Evolutionary conservation across 2,113 vertebrate species (phyloP), one percentile per base, ranked within the genome.

Genomic region (Phylloscopus trochilus): DNA sequence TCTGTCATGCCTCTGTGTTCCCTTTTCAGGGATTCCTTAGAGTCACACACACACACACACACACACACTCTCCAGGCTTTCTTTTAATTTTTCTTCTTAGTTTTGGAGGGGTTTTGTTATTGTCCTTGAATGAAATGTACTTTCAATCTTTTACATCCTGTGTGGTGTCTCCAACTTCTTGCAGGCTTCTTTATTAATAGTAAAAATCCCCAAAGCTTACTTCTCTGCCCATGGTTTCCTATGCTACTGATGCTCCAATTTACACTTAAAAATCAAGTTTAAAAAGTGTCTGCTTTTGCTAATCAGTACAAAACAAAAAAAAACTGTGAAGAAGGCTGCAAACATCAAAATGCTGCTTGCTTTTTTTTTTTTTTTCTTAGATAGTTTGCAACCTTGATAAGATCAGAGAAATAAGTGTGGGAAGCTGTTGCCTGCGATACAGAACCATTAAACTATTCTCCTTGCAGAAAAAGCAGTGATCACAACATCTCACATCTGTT

Each of bases 401-500:
- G 66, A 95, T 92, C 87, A 94, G 26, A 89, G 69, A 90, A 95
- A 60, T 33, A 93, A 87, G 76, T 0, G 13, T 95, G 92, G 91
- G 84, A 95, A 90, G 89, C 39, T 87, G 82, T 93, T 96, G 91
- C 73, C 75, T 90, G 63, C 0, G 3, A 69, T 49, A 93, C 43
- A 90, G 56, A 75, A 39, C 75, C 86, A 64, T 93, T 91, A 87
- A 95, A 73, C 52, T 46, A 8, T 76, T 94, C 67, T 89, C 51
- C 64, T 92, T 89, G n/a, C 53, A 78, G 79, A 90, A 91, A 89
- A 94, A 85, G 20, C 59, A 79, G 67, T 28, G 87, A 96, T 93
- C 77, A 74, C 83, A 94, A 53, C 64, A 78, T 92, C 90, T 93
- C 78, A 91, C 87, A 94, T 95, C 90, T 95, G 72, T 90, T 95